Evolutionary conservation across 2,888 invertebrate genomes (phyloP), one percentile per base, ranked within the genome.

Genomic region (Hipparchia semele): DNA sequence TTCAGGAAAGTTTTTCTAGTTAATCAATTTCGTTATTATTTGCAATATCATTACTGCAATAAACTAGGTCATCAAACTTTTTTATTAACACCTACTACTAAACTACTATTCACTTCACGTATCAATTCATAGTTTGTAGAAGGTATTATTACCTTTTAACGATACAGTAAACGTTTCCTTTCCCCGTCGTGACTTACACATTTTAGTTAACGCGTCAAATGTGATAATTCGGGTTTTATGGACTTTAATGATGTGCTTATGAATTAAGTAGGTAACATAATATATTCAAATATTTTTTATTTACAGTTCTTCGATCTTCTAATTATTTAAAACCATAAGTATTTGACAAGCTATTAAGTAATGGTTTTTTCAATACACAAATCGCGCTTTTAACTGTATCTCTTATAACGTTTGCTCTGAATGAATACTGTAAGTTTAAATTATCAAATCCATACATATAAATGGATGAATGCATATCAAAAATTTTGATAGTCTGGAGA

Each of bases 401-500:
- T 12, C 6, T 62, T 62, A 2, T 13, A 9, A 33, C 12, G 65
- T 65, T 53, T 23, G 54, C 68, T 74, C 73, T 74, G 64, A 74
- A 71, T 62, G 60, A 74, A 70, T 71, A 60, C 64, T 54, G 68
- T 64, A 59, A n/a, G 59, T 70, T 45, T 39, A 7, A 62, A 61
- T 3, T 9, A 56, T 49, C 66, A 61, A 46, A 51, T 62, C 33
- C 45, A 13, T 13, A 39, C 10, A 4, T 10, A 33, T 6, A 12
- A 60, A 60, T 60, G 33, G 10, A 60, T 60, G 10, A 12, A 10
- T 60, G 33, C 39, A 13, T n/a, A 10, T n/a, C n/a, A 6, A 61
- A 45, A 56, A 65, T 54, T 53, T 33, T 9, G 64, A 70, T 64
- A 59, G 6, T 12, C 9, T 45, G 72, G 70, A 74, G 70, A 74